These are phyloP conservation scores for Lacerta agilis DNA, from an alignment of 2,797 vertebrate genomes.

Conservation along the genomic window DNA sequence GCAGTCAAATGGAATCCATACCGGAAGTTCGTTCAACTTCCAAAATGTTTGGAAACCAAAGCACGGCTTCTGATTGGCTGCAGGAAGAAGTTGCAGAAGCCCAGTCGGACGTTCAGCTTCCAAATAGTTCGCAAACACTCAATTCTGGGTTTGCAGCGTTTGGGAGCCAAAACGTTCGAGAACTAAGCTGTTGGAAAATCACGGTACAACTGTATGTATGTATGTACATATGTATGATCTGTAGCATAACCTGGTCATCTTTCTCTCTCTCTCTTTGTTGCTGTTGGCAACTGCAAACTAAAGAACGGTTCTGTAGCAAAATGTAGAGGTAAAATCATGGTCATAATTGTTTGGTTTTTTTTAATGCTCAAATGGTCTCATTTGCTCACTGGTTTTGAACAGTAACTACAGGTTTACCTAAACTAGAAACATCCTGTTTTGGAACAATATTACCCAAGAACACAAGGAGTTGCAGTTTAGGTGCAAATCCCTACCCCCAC, in stretches of 20 bases:
- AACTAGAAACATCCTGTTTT: neutral
- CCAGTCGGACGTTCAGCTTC: too few relatives aligned
- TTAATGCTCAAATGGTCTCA: too few relatives aligned
- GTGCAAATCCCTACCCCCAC: neutral
- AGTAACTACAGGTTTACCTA: neutral
- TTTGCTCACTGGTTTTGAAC: neutral
- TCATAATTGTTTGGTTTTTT: neutral
- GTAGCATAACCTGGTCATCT: neutral
- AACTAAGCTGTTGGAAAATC: too few relatives aligned
- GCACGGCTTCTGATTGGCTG: too few relatives aligned
- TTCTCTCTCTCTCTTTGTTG: neutral
- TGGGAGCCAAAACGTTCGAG: too few relatives aligned
- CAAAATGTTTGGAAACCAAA: too few relatives aligned
- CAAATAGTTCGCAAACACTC: too few relatives aligned
- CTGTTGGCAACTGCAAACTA: neutral
- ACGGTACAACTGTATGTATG: too few relatives aligned
- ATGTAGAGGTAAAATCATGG: neutral
- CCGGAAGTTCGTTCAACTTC: too few relatives aligned
- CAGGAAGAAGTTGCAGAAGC: too few relatives aligned
- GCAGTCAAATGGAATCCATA: too few relatives aligned
- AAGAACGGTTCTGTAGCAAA: neutral
- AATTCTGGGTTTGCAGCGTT: too few relatives aligned
- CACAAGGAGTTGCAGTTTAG: neutral
- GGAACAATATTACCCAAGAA: neutral
- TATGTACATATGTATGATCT: neutral